phyloP scores from a whole-genome alignment of 1,140 invertebrate genomes.

The Phenacoccus solenopsis region DNA sequence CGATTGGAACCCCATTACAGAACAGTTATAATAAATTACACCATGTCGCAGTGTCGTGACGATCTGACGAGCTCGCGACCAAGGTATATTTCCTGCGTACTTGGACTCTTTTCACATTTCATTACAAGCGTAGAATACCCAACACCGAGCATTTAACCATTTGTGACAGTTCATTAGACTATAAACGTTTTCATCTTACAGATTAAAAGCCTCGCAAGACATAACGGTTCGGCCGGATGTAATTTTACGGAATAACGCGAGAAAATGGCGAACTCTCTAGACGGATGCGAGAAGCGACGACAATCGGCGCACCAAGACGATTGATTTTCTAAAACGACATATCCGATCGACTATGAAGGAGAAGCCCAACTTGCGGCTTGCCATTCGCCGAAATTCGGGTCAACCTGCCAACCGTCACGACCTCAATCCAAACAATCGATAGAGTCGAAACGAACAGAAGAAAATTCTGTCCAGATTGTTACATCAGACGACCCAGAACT shows the following conservation, averaged over 20 bases:
- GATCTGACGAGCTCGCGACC: no score
- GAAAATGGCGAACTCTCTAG: conserved; percentile 7
- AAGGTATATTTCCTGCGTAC: neutral
- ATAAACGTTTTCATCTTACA: neutral
- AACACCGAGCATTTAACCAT: neutral
- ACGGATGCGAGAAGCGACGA: conserved; percentile 5
- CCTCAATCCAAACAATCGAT: neutral
- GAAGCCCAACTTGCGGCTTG: neutral
- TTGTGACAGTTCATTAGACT: conserved; percentile 10
- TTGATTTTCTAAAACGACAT: neutral
- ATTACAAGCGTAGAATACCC: neutral
- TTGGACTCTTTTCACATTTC: neutral
- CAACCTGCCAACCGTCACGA: neutral
- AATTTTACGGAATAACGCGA: conserved; percentile 15
- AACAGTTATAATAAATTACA: neutral
- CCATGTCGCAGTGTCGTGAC: no score
- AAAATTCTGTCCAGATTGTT: neutral
- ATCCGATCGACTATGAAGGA: conserved; percentile 12
- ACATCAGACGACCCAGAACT: neutral
- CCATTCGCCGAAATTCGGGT: neutral
- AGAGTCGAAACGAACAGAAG: neutral
- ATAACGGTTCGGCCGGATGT: conserved; percentile 4
- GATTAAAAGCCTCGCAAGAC: neutral
- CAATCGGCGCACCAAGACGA: neutral
- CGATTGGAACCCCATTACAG: neutral